phyloP scores from a whole-genome alignment of 2,113 vertebrate genomes.

The Stegostoma tigrinum region DNA sequence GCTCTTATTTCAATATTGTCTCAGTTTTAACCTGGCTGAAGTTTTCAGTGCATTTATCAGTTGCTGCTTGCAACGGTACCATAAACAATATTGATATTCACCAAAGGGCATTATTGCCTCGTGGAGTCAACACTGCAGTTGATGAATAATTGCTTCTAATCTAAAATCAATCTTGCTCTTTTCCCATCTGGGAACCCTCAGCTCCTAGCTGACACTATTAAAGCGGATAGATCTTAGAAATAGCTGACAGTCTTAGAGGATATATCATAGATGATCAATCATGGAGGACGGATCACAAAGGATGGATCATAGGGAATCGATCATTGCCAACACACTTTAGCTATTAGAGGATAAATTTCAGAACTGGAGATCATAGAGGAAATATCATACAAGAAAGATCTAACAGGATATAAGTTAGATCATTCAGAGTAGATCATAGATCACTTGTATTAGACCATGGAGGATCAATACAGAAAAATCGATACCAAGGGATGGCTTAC shows the following conservation, averaged over 20 bases:
- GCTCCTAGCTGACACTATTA: background rate
- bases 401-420: too few species aligned
- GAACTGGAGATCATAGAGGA: too few species aligned
- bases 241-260: too few species aligned
- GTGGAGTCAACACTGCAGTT: background rate
- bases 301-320: too few species aligned
- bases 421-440: too few species aligned
- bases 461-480: background rate
- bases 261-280: too few species aligned
- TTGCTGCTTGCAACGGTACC: background rate
- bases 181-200: background rate
- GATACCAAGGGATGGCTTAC: background rate
- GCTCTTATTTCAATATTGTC: background rate
- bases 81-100: background rate
- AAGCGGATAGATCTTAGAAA: too few species aligned
- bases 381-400: too few species aligned
- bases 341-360: too few species aligned
- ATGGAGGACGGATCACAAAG: too few species aligned
- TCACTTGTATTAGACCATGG: too few species aligned
- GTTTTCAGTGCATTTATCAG: background rate
- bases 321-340: too few species aligned
- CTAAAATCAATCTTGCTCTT: background rate
- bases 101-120: background rate
- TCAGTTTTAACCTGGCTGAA: background rate
- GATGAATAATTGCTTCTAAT: background rate